A percentile compares a stretch with the other conserved stretches of the same genome.
Evolutionary conservation across 2,113 vertebrate genomes (phyloP).

Genomic region (Heloderma charlesbogerti): DNA sequence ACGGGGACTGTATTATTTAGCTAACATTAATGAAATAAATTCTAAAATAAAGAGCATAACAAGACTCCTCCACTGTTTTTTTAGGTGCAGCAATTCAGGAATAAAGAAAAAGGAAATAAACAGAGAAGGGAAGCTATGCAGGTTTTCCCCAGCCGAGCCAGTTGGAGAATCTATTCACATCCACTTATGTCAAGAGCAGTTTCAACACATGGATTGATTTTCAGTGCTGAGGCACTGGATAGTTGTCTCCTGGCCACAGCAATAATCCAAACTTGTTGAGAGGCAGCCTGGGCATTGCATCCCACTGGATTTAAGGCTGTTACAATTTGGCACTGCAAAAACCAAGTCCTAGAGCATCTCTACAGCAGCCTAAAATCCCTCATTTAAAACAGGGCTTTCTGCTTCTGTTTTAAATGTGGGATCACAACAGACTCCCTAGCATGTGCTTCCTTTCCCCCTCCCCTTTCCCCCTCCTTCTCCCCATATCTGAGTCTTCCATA

Average conservation of each 20-base stretch:
- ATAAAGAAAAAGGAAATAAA: background rate
- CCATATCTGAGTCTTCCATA: too few relatives aligned
- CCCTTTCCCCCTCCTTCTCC: too few relatives aligned
- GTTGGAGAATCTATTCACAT: background rate
- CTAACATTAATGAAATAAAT: too few relatives aligned
- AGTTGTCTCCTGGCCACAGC: background rate
- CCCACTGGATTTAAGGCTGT: background rate
- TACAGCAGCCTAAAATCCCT: too few relatives aligned
- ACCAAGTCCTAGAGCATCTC: background rate
- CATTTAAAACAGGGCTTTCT: too few relatives aligned
- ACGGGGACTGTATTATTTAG: too few relatives aligned
- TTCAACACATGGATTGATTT: background rate
- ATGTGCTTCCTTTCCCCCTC: too few relatives aligned
- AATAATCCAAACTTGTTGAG: background rate
- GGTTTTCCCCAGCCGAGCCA: too few relatives aligned
- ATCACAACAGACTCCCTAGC: too few relatives aligned
- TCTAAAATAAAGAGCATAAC: too few relatives aligned
- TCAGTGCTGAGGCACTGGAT: background rate
- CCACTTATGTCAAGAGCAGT: fast-evolving
- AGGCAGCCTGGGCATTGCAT: background rate
- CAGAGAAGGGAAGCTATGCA: background rate
- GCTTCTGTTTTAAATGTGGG: too few relatives aligned
- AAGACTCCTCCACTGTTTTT: background rate
- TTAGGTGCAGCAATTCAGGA: background rate
- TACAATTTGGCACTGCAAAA: background rate